A percentile compares a stretch with the other conserved stretches of the same genome.
Evolutionary conservation across 2,888 invertebrate species (phyloP).

Genomic region (Sphaerophoria rueppellii): DNA sequence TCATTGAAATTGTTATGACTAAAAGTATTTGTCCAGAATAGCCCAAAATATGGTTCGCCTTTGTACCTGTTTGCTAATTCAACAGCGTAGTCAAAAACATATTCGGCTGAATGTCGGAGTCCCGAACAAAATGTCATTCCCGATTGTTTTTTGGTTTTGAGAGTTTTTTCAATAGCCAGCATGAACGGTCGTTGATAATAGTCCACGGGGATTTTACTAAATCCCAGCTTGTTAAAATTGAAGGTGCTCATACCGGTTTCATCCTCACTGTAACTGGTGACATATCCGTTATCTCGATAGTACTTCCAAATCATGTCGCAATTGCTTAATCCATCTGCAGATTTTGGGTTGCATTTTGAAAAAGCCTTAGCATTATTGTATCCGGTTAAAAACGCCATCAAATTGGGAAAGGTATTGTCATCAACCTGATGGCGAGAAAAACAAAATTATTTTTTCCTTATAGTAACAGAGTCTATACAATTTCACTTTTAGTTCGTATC

Average conservation of each 20-base stretch:
- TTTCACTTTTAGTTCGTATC: too few species aligned
- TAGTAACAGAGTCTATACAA: too few species aligned
- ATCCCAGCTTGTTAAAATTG: constrained; percentile 88
- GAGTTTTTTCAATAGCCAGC: constrained; percentile 85
- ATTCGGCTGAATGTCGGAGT: constrained; percentile 85
- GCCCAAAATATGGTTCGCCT: constrained; percentile 86
- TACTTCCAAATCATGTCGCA: constrained; percentile 90
- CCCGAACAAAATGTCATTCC: constrained; percentile 85
- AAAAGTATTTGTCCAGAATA: constrained; percentile 91
- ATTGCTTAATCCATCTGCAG: constrained; percentile 85
- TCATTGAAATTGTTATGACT: constrained; percentile 87
- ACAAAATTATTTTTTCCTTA: background rate
- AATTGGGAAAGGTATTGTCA: constrained; percentile 95
- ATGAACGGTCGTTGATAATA: constrained; percentile 90
- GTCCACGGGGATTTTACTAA: constrained; percentile 89
- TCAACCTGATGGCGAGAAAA: constrained; percentile 84
- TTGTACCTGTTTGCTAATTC: constrained; percentile 86
- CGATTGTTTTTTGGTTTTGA: constrained; percentile 82
- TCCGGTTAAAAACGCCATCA: constrained; percentile 92
- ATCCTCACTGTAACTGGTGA: constrained; percentile 92
- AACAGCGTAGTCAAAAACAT: constrained; percentile 86
- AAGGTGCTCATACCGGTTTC: constrained; percentile 86
- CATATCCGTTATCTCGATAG: constrained; percentile 87
- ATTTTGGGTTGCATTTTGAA: constrained; percentile 82
- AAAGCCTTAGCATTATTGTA: constrained; percentile 83